These are phyloP conservation scores for Trinectes maculatus DNA, from an alignment of 2,113 vertebrate genomes.

Conservation along the genomic window DNA sequence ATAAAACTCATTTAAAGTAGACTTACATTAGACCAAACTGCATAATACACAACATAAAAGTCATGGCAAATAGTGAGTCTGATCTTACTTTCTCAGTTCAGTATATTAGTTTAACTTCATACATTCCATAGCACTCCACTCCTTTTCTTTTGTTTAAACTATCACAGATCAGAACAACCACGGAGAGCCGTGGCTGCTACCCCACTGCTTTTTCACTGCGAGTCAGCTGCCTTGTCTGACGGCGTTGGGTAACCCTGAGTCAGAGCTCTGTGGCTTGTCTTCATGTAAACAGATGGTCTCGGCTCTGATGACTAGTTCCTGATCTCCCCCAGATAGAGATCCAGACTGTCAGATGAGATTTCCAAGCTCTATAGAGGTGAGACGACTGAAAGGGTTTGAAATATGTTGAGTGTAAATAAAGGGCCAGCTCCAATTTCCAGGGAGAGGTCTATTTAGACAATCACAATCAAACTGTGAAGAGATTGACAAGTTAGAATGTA, in stretches of 20 bases:
- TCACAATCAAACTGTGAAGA: slow-evolving; percentile 42
- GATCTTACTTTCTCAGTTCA: neutral
- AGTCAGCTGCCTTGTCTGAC: slow-evolving; percentile 51
- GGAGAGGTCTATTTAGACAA: slow-evolving; percentile 52
- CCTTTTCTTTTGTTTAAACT: slow-evolving; percentile 41
- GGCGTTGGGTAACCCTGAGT: slow-evolving; percentile 70
- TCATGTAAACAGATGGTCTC: slow-evolving; percentile 76
- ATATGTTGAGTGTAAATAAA: slow-evolving; percentile 60
- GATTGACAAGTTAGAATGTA: slow-evolving; percentile 29
- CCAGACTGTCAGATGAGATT: slow-evolving; percentile 57
- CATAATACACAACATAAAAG: neutral
- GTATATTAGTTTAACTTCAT: neutral
- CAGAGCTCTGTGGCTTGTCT: slow-evolving; percentile 63
- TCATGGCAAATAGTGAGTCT: slow-evolving; percentile 1
- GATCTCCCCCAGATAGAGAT: slow-evolving; percentile 67
- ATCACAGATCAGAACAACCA: slow-evolving; percentile 19
- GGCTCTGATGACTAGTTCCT: slow-evolving; percentile 65
- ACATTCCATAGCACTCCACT: neutral
- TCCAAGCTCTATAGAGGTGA: slow-evolving; percentile 47
- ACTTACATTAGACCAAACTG: neutral
- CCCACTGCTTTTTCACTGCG: slow-evolving; percentile 45
- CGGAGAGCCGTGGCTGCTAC: slow-evolving; percentile 11
- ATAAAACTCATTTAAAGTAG: neutral
- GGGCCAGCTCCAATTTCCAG: slow-evolving; percentile 46
- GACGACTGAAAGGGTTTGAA: slow-evolving; percentile 52